Percentiles rank a stretch among this genome's conserved stretches.
These are phyloP conservation scores for Meda fulgida DNA, from an alignment of 2,797 vertebrate species.

Conservation along the genomic window DNA sequence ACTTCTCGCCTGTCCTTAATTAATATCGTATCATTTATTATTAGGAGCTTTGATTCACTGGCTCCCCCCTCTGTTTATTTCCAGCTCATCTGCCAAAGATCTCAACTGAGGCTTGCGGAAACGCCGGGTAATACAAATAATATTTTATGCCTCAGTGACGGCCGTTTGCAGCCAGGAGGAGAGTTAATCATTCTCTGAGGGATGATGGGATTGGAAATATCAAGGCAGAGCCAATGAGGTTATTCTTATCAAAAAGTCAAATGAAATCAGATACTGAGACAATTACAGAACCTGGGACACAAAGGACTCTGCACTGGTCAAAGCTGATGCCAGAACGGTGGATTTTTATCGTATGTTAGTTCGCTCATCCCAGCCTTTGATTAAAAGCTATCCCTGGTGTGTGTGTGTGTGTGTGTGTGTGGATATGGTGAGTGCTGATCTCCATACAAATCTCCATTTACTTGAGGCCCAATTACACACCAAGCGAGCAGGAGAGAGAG, in stretches of 20 bases:
- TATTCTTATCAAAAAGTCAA: constrained; percentile 76
- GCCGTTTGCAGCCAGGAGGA: constrained; percentile 36
- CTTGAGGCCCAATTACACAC: constrained; percentile 74
- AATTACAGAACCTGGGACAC: constrained; percentile 71
- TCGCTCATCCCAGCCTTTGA: constrained; percentile 67
- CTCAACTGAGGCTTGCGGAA: constrained; percentile 29
- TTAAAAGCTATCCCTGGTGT: constrained; percentile 70
- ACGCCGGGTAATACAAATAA: constrained; percentile 48
- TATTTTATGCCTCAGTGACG: constrained; percentile 65
- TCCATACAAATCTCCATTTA: constrained; percentile 73
- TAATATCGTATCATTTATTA: constrained; percentile 56
- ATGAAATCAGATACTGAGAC: constrained; percentile 75
- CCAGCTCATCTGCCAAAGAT: constrained; percentile 40
- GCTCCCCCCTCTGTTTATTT: constrained; percentile 43
- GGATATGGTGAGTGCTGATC: constrained; percentile 54
- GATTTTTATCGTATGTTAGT: constrained; percentile 71
- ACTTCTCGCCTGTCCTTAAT: constrained; percentile 45
- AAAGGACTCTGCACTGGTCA: constrained; percentile 59
- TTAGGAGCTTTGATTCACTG: constrained; percentile 42
- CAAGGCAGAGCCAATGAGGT: constrained; percentile 71
- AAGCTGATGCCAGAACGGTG: constrained; percentile 47
- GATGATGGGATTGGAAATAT: constrained; percentile 71
- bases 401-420: constrained; percentile 39
- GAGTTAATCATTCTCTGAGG: constrained; percentile 70
- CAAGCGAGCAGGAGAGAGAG: constrained; percentile 35